Conservation (phyloP, 2,888 invertebrate genomes). For the Eilema depressum region DNA sequence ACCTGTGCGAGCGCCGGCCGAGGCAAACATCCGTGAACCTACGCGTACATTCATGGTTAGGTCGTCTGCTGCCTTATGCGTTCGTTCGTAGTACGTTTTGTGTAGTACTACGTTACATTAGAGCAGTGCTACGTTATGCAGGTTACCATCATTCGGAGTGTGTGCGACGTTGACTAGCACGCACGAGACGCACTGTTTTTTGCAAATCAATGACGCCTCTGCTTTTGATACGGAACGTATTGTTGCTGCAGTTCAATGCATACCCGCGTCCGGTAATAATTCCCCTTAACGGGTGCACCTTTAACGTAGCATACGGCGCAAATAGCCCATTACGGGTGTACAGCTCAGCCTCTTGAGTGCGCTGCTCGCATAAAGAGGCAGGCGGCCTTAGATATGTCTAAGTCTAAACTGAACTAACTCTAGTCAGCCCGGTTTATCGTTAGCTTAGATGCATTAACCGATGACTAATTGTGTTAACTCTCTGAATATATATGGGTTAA, state of each 20-base stretch:
- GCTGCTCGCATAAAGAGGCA: not conserved
- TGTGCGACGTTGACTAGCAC: too few relatives aligned
- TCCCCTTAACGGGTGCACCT: too few relatives aligned
- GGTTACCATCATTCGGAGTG: too few relatives aligned
- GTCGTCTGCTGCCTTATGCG: not conserved
- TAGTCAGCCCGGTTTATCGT: not conserved
- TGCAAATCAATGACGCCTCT: not conserved
- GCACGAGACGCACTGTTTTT: not conserved
- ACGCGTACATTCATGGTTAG: not conserved
- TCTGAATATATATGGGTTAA: not conserved
- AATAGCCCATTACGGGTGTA: not conserved
- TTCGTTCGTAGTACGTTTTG: too few relatives aligned
- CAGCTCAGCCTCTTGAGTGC: not conserved
- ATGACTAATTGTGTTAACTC: not conserved
- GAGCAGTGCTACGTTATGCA: too few relatives aligned
- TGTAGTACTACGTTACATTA: too few relatives aligned
- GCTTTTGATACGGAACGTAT: not conserved
- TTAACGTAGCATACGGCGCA: not conserved
- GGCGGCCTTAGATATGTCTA: not conserved
- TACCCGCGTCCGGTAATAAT: not conserved
- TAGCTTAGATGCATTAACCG: not conserved
- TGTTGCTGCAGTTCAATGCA: not conserved
- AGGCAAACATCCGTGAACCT: not conserved
- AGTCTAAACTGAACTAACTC: conserved; percentile 1
- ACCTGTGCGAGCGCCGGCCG: not conserved